Base-by-base conservation (phyloP, 2,113 vertebrate species). In the Syngnathoides biaculeatus region DNA sequence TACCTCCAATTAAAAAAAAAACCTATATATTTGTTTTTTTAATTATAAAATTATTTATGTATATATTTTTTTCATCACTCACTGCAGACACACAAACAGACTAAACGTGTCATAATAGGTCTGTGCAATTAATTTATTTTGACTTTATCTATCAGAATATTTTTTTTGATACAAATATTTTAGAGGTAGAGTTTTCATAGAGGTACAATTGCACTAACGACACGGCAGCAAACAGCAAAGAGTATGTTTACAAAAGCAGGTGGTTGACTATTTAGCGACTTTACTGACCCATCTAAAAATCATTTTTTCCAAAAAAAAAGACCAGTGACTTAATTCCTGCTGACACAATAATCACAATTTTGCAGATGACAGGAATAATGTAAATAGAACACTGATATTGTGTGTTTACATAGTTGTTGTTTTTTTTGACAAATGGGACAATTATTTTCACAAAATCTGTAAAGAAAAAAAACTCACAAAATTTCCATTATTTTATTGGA, bases 1-100 rank as follows among this genome's bases (percentile, higher is more conserved):
- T 57, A 57, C 55, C 55, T 57, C 55, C 30, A 57, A 57, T 57
- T 57, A 57, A 57, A 57, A 27, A 17, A 30, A 15, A 45, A 17
- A 50, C 2, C 5, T 35, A 35, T 5, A 35, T 5, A 35, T n/a
- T n/a, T n/a, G n/a, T n/a, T n/a, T n/a, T n/a, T n/a, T n/a, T n/a
- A n/a, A n/a, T n/a, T n/a, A n/a, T n/a, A n/a, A n/a, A n/a, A n/a
- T n/a, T n/a, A n/a, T n/a, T n/a, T n/a, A n/a, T n/a, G n/a, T n/a
- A n/a, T n/a, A 14, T 27, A 14, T 57, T 14, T 35, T 57, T 30
- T 50, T 50, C 48, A 50, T 50, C 40, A 13, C 40, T 12, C 11
- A n/a, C 8, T 10, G 22, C 48, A n/a, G 8, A 22, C 47, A 9
- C 47, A 48, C 47, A 45, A 14, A 6, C 14, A 19, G 30, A 35